These are phyloP conservation scores for Camponotus pennsylvanicus DNA, from an alignment of 1,140 invertebrate species.

Conservation along the genomic window DNA sequence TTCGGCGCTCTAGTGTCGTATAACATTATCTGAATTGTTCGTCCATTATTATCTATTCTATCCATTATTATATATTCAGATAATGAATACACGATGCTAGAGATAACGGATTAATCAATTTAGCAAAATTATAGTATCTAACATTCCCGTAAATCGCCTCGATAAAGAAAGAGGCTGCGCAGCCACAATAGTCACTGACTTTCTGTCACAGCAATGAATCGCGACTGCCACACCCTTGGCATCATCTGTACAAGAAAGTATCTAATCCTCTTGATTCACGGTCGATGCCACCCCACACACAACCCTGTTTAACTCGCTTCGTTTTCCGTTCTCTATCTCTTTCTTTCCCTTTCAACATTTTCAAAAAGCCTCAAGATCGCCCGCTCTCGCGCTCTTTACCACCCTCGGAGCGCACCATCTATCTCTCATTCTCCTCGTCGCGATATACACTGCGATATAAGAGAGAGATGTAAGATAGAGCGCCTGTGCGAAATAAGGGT, in stretches of 20 bases:
- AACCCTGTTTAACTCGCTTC: slow-evolving; percentile 15
- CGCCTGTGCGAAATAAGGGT: slow-evolving; percentile 64
- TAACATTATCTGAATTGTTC: no score
- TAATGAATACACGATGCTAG: neutral
- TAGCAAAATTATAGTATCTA: slow-evolving; percentile 24
- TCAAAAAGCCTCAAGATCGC: neutral
- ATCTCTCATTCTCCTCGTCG: slow-evolving; percentile 14
- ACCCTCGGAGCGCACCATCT: slow-evolving; percentile 11
- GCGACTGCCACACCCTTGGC: slow-evolving; percentile 32
- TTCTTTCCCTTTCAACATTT: slow-evolving; percentile 5
- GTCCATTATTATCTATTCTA: no score
- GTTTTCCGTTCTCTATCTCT: neutral
- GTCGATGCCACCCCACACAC: slow-evolving; percentile 52
- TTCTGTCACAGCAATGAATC: slow-evolving; percentile 39
- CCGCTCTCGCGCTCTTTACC: slow-evolving; percentile 41
- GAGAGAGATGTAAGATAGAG: slow-evolving; percentile 19
- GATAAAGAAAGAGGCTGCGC: slow-evolving; percentile 40
- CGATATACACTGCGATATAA: slow-evolving; percentile 45
- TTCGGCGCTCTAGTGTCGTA: no score
- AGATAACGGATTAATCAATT: slow-evolving; percentile 26
- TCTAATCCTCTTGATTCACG: slow-evolving; percentile 54
- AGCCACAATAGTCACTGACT: slow-evolving; percentile 20
- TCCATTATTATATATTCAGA: neutral
- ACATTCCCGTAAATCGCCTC: slow-evolving; percentile 19
- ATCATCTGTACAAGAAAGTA: slow-evolving; percentile 57